Conservation (phyloP, 1,140 invertebrate genomes). For the Hestina assimilis region DNA sequence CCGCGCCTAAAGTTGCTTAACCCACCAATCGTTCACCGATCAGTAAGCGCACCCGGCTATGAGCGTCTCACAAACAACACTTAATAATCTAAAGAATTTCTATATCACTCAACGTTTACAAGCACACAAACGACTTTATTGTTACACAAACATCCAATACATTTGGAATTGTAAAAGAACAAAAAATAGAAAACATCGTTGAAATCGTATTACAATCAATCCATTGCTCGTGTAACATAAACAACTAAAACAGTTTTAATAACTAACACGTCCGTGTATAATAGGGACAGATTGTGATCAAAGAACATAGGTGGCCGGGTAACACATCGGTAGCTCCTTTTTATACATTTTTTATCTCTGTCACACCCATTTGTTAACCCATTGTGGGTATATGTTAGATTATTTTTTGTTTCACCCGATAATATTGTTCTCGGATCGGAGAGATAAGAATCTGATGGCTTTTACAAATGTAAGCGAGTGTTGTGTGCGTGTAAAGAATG, state of each 20-base stretch:
- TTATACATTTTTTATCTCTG: slow-evolving; percentile 49
- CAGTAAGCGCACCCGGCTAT: too few relatives aligned
- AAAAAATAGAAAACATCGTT: not conserved
- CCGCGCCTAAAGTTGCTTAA: too few relatives aligned
- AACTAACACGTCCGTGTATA: slow-evolving; percentile 37
- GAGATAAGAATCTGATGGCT: slow-evolving; percentile 52
- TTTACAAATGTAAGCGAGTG: slow-evolving; percentile 45
- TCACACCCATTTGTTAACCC: slow-evolving; percentile 49
- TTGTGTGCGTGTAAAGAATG: slow-evolving; percentile 44
- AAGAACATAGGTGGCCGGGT: slow-evolving; percentile 34
- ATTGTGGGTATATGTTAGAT: slow-evolving; percentile 51
- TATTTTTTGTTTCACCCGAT: slow-evolving; percentile 52
- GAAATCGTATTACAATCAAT: not conserved
- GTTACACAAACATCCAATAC: not conserved
- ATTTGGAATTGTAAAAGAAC: not conserved
- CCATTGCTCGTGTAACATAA: slow-evolving; percentile 12
- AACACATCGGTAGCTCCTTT: slow-evolving; percentile 38
- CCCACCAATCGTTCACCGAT: too few relatives aligned
- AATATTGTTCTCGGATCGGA: slow-evolving; percentile 61
- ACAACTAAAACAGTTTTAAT: not conserved
- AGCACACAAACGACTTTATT: not conserved
- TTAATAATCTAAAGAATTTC: not conserved
- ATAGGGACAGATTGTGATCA: slow-evolving; percentile 29
- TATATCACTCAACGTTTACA: not conserved
- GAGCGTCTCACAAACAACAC: not conserved